Conservation (phyloP, 2,113 vertebrate genomes). For the Caloenas nicobarica region DNA sequence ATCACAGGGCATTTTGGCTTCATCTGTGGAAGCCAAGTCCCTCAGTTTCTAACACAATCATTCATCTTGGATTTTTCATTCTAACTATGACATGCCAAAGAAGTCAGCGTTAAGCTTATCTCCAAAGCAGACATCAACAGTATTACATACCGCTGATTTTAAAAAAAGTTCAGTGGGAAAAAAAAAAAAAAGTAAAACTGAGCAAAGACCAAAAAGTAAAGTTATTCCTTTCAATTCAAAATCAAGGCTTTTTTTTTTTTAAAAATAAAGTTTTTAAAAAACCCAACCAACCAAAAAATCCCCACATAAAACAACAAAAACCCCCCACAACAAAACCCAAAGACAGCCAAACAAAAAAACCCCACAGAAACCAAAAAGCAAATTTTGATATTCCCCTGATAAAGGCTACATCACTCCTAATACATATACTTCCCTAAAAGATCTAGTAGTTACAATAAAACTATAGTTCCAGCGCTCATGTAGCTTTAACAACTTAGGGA, state of each 20-base stretch:
- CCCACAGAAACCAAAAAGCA: not conserved
- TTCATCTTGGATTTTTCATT: not conserved
- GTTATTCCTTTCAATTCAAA: not conserved
- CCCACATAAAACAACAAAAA: no score
- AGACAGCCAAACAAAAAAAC: not conserved
- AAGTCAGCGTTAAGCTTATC: not conserved
- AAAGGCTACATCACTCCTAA: not conserved
- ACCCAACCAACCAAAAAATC: no score
- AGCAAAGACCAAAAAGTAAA: not conserved
- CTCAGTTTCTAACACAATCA: not conserved
- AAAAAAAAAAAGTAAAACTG: not conserved
- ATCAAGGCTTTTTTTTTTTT: not conserved
- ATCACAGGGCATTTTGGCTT: not conserved
- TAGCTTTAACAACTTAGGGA: not conserved
- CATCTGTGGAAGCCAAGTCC: not conserved
- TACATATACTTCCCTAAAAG: not conserved
- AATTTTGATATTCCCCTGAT: not conserved
- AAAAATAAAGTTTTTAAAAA: no score
- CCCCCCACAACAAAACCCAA: no score
- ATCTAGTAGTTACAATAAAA: not conserved
- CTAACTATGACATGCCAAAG: not conserved
- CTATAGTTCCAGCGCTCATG: not conserved
- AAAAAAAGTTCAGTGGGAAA: not conserved
- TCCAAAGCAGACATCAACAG: not conserved
- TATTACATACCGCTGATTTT: not conserved